These are phyloP conservation scores for Tenthredo notha DNA, from an alignment of 2,888 invertebrate species.

Conservation along the genomic window DNA sequence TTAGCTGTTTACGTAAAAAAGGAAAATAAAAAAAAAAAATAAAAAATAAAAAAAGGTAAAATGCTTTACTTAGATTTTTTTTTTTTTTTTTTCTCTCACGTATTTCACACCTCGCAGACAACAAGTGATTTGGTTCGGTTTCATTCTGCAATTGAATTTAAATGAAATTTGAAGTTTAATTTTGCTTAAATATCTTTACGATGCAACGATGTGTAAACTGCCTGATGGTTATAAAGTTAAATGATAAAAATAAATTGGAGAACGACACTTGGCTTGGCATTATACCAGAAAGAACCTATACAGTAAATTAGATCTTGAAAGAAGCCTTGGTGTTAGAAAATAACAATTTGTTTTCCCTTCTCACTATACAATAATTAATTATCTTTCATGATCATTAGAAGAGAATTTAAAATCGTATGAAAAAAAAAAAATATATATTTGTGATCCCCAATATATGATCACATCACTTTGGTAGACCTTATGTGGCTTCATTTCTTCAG, in stretches of 20 bases:
- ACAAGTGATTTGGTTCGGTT: not conserved
- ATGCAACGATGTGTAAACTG: not conserved
- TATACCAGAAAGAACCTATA: conserved; percentile 29
- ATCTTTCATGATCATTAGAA: not conserved
- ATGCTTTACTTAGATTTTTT: no score
- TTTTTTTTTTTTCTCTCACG: not conserved
- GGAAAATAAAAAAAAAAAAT: not conserved
- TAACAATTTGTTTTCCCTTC: conserved; percentile 13
- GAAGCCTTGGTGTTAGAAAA: not conserved
- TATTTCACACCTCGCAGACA: not conserved
- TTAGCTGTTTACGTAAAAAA: not conserved
- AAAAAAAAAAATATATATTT: no score
- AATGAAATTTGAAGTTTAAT: not conserved
- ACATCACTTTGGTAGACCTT: not conserved
- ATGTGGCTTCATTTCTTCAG: conserved; percentile 37
- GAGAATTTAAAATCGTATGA: not conserved
- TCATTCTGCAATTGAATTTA: not conserved
- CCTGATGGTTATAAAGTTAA: not conserved
- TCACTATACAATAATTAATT: no score
- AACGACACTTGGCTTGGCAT: conserved; percentile 23
- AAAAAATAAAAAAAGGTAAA: no score
- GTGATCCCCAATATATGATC: not conserved
- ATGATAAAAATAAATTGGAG: conserved; percentile 29
- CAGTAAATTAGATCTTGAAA: conserved; percentile 3
- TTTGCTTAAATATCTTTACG: not conserved